These are phyloP conservation scores for Trichonephila clavata DNA, from an alignment of 1,140 invertebrate species.

Conservation along the genomic window DNA sequence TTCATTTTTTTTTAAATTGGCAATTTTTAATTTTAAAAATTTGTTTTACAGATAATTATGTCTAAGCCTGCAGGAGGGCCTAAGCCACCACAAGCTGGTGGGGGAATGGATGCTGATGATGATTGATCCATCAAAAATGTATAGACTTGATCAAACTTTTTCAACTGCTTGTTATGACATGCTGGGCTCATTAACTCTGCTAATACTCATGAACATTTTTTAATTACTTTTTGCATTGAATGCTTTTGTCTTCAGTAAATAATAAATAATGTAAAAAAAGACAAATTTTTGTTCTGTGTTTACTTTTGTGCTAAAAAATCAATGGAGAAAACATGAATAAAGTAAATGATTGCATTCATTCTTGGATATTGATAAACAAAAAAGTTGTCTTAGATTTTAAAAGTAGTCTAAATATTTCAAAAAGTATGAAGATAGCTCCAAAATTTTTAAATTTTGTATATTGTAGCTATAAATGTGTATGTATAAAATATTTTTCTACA, in stretches of 20 bases:
- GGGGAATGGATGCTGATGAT: slow-evolving; percentile 69
- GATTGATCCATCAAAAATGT: slow-evolving; percentile 33
- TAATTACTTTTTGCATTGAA: slow-evolving; percentile 13
- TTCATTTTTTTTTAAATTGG: too few relatives aligned
- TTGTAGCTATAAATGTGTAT: too few relatives aligned
- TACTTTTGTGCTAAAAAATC: too few relatives aligned
- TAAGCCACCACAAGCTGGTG: slow-evolving; percentile 85
- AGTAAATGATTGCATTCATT: too few relatives aligned
- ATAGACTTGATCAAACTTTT: background rate
- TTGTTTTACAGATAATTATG: slow-evolving; percentile 94
- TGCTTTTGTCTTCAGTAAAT: slow-evolving; percentile 10
- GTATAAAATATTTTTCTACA: too few relatives aligned
- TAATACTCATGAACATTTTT: slow-evolving; percentile 55
- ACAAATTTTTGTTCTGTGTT: too few relatives aligned
- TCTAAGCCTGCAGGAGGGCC: slow-evolving; percentile 97
- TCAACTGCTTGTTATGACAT: slow-evolving; percentile 22
- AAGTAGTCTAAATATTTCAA: too few relatives aligned
- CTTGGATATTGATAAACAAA: too few relatives aligned
- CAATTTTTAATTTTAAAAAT: background rate
- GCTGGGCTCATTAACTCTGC: slow-evolving; percentile 57
- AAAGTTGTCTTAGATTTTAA: too few relatives aligned
- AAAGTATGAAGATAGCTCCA: too few relatives aligned
- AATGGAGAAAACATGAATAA: too few relatives aligned
- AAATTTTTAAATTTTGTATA: too few relatives aligned
- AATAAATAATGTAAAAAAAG: slow-evolving; percentile 40